Conservation (phyloP, 2,888 invertebrate genomes). For the Lordiphosa fenestrarum region DNA sequence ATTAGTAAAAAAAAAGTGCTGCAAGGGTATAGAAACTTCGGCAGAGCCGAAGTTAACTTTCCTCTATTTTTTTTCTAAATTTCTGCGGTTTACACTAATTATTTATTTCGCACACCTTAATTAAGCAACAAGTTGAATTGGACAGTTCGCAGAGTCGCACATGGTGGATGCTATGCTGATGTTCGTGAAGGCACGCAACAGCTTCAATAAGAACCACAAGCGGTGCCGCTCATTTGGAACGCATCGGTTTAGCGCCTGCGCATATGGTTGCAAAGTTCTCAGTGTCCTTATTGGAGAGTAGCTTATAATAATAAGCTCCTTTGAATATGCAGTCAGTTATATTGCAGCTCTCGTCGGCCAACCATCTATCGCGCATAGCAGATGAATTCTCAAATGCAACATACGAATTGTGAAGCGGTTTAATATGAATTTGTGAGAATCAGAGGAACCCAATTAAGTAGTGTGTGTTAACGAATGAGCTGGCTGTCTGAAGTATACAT, state of each 20-base stretch:
- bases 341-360: slow-evolving; percentile 23
- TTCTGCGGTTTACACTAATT: too few species aligned
- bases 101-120: too few species aligned
- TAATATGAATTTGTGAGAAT: slow-evolving; percentile 24
- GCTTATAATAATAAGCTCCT: slow-evolving; percentile 8
- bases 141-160: not conserved
- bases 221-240: not conserved
- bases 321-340: slow-evolving; percentile 22
- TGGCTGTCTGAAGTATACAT: slow-evolving; percentile 1
- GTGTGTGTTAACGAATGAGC: slow-evolving; percentile 11
- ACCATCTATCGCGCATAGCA: slow-evolving; percentile 7
- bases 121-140: not conserved
- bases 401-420: not conserved
- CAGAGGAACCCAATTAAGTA: slow-evolving; percentile 8
- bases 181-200: slow-evolving; percentile 14
- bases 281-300: not conserved
- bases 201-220: slow-evolving; percentile 9
- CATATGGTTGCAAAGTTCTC: slow-evolving; percentile 12
- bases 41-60: too few species aligned
- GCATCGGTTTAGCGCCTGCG: slow-evolving; percentile 28
- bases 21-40: too few species aligned
- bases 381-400: not conserved
- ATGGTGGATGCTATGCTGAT: slow-evolving; percentile 11
- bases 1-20: too few species aligned
- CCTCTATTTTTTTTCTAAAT: too few species aligned